These are phyloP conservation scores for Coptotermes formosanus DNA, from an alignment of 1,140 invertebrate species.

Conservation along the genomic window DNA sequence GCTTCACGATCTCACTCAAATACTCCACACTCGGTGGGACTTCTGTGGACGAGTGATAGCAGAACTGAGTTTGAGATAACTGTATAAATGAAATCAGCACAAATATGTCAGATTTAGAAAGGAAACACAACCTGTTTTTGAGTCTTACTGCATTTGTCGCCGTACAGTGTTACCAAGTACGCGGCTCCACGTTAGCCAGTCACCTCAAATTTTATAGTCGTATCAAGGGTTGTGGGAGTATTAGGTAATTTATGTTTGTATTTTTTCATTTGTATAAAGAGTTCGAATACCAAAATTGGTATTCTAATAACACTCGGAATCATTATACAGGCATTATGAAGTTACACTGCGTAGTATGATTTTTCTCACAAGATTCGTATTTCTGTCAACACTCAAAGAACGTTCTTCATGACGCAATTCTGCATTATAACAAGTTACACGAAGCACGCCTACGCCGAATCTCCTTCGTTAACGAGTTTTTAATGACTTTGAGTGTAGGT, in stretches of 20 bases:
- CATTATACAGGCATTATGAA: not conserved
- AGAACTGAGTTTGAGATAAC: too few relatives aligned
- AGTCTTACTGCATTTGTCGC: too few relatives aligned
- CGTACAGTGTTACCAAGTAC: too few relatives aligned
- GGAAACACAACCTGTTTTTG: too few relatives aligned
- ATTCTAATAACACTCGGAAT: not conserved
- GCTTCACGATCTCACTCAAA: too few relatives aligned
- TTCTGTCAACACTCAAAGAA: not conserved
- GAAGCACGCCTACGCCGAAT: not conserved
- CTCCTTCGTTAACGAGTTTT: not conserved
- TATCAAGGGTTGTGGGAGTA: not conserved
- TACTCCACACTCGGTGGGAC: too few relatives aligned
- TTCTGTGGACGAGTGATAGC: too few relatives aligned
- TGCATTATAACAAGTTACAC: not conserved
- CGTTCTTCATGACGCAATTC: not conserved
- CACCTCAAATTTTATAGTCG: too few relatives aligned
- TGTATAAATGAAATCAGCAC: too few relatives aligned
- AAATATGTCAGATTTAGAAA: too few relatives aligned
- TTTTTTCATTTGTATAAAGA: not conserved
- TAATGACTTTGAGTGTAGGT: conserved; percentile 16
- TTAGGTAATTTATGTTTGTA: not conserved
- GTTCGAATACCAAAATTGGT: not conserved
- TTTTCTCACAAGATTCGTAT: not conserved
- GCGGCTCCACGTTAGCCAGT: too few relatives aligned
- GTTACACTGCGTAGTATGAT: not conserved